Evolutionary conservation across 2,797 vertebrate genomes (phyloP).

Genomic region (Mus spretus): DNA sequence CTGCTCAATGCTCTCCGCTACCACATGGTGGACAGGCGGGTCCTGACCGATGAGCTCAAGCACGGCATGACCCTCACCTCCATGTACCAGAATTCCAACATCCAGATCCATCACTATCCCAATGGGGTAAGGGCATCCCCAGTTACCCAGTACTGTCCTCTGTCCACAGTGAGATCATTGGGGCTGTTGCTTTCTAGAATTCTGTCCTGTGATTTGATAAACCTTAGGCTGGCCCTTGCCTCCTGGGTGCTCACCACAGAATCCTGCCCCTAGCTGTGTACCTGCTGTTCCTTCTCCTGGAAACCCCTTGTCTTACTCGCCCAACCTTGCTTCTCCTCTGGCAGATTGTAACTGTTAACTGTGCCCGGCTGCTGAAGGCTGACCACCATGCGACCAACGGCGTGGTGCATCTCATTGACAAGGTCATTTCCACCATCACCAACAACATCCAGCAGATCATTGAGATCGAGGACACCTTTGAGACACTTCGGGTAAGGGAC

Average conservation of each 20-base stretch:
- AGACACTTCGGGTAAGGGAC: constrained; percentile 93
- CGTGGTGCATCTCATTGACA: constrained; percentile 97
- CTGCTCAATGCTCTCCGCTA: constrained; percentile 98
- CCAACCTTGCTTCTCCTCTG: background rate
- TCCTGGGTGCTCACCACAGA: background rate
- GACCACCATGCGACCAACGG: constrained; percentile 98
- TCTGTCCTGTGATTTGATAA: background rate
- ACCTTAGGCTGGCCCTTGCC: background rate
- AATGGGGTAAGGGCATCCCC: constrained; percentile 92
- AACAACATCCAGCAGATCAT: constrained; percentile 93
- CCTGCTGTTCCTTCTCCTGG: background rate
- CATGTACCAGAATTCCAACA: constrained; percentile 97
- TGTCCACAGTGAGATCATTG: accelerated
- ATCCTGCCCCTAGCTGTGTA: background rate
- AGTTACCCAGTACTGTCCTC: accelerated
- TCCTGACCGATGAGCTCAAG: constrained; percentile 96
- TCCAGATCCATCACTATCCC: constrained; percentile 97
- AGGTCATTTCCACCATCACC: constrained; percentile 96
- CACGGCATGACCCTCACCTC: constrained; percentile 93
- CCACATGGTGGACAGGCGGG: constrained; percentile 96
- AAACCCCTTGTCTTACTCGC: accelerated
- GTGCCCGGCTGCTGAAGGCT: constrained; percentile 96
- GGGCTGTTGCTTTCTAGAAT: background rate
- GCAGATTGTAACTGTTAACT: constrained; percentile 98
- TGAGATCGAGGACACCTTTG: constrained; percentile 95